Evolutionary conservation across 2,797 vertebrate genomes (phyloP), one percentile per base, ranked within the genome.

Genomic region (Rhynchonycteris naso): DNA sequence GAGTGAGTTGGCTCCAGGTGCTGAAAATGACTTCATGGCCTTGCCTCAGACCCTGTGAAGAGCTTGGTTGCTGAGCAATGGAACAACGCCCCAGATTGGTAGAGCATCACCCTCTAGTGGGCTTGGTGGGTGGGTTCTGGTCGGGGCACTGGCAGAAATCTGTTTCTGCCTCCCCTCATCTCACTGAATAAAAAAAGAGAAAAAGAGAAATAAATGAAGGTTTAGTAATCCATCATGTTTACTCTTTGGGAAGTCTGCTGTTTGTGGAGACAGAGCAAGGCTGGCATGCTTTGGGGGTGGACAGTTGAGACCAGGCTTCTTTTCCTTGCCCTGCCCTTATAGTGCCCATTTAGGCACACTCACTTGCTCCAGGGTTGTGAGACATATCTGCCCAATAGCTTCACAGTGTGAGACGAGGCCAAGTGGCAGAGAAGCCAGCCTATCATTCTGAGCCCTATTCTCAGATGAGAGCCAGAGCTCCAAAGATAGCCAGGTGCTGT

Each of bases 201-300:
- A 43, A 43, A 7, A 43, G 43, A 43, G 43, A 43, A 96, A 88
- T 74, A 94, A 96, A 78, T 1, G 10, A 90, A 94, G n/a, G 15
- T 80, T 95, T 95, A 96, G 94, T 81, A 71, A 94, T 83, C 72
- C 56, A 94, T 83, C 87, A 66, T 8, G 30, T 76, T 95, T 35
- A 0, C 69, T 95, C 76, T 95, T 93, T 93, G 66, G 79, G 68
- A 71, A 94, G 81, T 33, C 90, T 93, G 69, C 87, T 97, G 10
- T 81, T 95, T 95, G 85, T 71, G 87, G 86, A 94, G 43, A 43
- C 43, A 43, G 96, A 90, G 68, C 13, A 13, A 33, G 24, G 30
- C 59, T 54, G 15, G 63, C 83, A 56, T 69, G 14, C 4, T 0
- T 94, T 87, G 65, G 6, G 56, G 66, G 14, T 84, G 79, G 88